Percentiles rank a stretch among this genome's conserved stretches.
phyloP scores from a whole-genome alignment of 2,797 vertebrate species.

The Coracias cyanogaster region DNA sequence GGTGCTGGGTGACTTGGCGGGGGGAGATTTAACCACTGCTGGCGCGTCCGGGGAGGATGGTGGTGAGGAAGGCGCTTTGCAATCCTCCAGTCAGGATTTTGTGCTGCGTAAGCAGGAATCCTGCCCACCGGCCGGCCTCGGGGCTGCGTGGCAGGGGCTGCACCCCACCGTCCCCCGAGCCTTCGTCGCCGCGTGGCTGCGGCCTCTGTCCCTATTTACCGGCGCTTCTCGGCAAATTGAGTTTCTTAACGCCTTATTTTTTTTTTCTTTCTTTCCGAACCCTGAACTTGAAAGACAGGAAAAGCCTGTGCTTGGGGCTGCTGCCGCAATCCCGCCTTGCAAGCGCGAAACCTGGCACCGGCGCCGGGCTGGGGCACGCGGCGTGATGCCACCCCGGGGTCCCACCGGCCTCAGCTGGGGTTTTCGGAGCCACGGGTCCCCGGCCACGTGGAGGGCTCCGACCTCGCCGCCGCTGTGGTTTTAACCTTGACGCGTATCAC shows the following conservation, averaged over 20 bases:
- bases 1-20: not conserved
- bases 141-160: not conserved
- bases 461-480: rapidly evolving
- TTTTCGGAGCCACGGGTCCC: rapidly evolving
- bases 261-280: not conserved
- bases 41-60: rapidly evolving
- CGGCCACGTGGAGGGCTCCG: rapidly evolving
- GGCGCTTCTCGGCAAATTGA: not conserved
- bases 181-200: not conserved
- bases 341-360: constrained; percentile 38
- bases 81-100: not conserved
- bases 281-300: constrained; percentile 72
- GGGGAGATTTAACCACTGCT: rapidly evolving
- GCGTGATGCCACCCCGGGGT: not conserved
- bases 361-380: not conserved
- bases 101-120: constrained; percentile 11
- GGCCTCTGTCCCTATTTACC: not conserved
- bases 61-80: not conserved
- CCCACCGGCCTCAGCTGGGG: rapidly evolving
- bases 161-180: not conserved
- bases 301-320: constrained; percentile 54
- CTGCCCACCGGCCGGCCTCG: not conserved
- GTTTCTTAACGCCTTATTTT: not conserved
- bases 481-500: not conserved
- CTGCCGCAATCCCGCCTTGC: constrained; percentile 15